A percentile compares a stretch with the other conserved stretches of the same genome.
These are phyloP conservation scores for Helostoma temminkii DNA, from an alignment of 2,797 vertebrate genomes.

Conservation along the genomic window DNA sequence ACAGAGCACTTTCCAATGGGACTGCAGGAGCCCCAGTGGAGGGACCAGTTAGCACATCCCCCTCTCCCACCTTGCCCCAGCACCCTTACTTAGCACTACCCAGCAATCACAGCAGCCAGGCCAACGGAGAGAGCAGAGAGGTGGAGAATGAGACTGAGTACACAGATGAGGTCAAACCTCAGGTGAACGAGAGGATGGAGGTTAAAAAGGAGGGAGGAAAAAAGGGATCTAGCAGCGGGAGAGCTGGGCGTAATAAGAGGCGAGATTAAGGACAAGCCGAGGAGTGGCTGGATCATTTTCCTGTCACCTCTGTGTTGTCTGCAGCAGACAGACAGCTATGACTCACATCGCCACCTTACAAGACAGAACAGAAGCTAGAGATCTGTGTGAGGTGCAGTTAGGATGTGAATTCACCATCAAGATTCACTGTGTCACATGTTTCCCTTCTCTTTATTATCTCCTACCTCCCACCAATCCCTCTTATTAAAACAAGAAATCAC, in stretches of 20 bases:
- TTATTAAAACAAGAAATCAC: slow-evolving; percentile 57
- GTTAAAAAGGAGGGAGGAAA: slow-evolving; percentile 68
- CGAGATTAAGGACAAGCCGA: slow-evolving; percentile 66
- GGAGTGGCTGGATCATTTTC: slow-evolving; percentile 30
- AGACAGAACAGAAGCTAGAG: slow-evolving; percentile 40
- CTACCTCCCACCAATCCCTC: slow-evolving; percentile 67
- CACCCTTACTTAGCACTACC: slow-evolving; percentile 85
- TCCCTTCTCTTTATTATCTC: slow-evolving; percentile 61
- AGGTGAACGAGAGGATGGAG: slow-evolving; percentile 52
- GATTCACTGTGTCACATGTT: slow-evolving; percentile 79
- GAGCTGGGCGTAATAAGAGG: slow-evolving; percentile 73
- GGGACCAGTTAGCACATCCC: slow-evolving; percentile 40
- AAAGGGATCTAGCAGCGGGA: slow-evolving; percentile 65
- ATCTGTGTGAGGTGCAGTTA: slow-evolving; percentile 54
- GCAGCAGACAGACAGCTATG: slow-evolving; percentile 23
- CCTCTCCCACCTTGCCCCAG: slow-evolving; percentile 80
- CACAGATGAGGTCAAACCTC: slow-evolving; percentile 38
- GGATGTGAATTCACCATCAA: slow-evolving; percentile 64
- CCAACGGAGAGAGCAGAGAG: slow-evolving; percentile 69
- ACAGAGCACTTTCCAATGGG: slow-evolving; percentile 80
- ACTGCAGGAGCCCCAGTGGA: slow-evolving; percentile 60
- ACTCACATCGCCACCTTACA: slow-evolving; percentile 53
- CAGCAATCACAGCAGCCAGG: slow-evolving; percentile 52
- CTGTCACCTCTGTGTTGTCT: slow-evolving; percentile 36
- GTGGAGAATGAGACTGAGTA: slow-evolving; percentile 65